These are phyloP conservation scores for Catalaphyllia jardinei DNA, from an alignment of 64 coral and sea anemone genomes.

Conservation along the genomic window DNA sequence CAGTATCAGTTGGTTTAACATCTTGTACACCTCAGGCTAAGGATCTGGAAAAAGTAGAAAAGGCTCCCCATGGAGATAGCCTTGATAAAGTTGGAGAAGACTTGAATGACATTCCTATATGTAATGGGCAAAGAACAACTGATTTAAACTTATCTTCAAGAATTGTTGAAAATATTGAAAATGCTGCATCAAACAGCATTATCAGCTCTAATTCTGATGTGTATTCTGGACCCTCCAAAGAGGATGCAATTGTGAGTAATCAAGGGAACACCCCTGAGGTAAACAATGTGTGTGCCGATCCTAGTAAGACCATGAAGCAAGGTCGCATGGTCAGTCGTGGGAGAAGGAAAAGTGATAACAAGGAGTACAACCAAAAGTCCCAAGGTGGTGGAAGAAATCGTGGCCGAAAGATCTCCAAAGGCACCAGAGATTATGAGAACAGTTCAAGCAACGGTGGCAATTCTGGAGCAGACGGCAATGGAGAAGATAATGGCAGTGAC, in stretches of 20 bases:
- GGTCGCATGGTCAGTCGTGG: conserved; percentile 33
- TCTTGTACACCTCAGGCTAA: conserved; percentile 10
- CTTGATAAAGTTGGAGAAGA: not conserved
- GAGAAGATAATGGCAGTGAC: conserved; percentile 66
- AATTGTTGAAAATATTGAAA: not conserved
- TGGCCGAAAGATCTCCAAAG: conserved; percentile 41
- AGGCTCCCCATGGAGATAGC: not conserved
- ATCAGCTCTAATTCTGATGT: not conserved
- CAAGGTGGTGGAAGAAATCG: conserved; percentile 53
- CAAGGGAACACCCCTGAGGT: not conserved
- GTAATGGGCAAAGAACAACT: not conserved
- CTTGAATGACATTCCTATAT: not conserved
- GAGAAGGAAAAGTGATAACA: conserved; percentile 58
- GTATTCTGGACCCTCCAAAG: not conserved
- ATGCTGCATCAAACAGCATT: not conserved
- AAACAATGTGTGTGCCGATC: not conserved
- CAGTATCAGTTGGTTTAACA: conserved; percentile 32
- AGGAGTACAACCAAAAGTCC: conserved; percentile 52
- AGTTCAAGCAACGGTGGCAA: conserved; percentile 72
- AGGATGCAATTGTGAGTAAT: not conserved
- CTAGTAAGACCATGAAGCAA: not conserved
- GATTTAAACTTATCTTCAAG: not conserved
- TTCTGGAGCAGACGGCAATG: conserved; percentile 73
- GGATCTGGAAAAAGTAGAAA: not conserved
- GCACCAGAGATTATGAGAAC: conserved; percentile 58